Base-by-base conservation (phyloP, 37 sponge, comb jelly and placozoan genomes). In the Hormiphora californensis region DNA sequence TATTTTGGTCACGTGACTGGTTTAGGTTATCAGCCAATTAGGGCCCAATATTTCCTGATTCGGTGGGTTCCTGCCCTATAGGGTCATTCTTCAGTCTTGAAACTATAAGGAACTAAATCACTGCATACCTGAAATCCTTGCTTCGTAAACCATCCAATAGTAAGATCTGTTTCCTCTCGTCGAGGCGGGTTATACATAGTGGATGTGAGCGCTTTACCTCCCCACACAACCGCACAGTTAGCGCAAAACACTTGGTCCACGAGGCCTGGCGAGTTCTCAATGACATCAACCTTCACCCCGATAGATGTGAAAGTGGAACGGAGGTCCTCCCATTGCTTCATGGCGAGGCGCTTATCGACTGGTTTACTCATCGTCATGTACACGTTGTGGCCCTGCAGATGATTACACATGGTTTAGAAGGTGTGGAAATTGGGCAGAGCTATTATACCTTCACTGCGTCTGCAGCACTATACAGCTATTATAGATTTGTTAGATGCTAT, bases 241-340 rank as follows among this genome's bases (percentile, higher is more conserved):
- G 81, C 81, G 43, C 81, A 73, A 51, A 73, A 73, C 34, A 73
- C 81, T 28, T 73, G 81, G 49, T 73, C 81, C 3, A 73, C 81
- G 19, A 36, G 81, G 46, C 49, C 81, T 17, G 44, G 44, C 22
- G 27, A 21, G 81, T 73, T 73, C 81, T 73, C 46, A 4, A 73
- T 73, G 0, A 73, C 81, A 1, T 73, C 46, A 0, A 73, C 81
- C 81, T 73, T 28, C 4, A 33, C 35, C 43, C 81, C 81, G 12
- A 73, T 15, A 73, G 36, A 17, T 28, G 40, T 28, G 46, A 73
- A 73, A 21, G 81, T 73, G 5, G 81, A 17, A 4, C 43, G 40
- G 0, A 73, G 39, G 21, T 36, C 36, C 23, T 40, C 49, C 81
- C 81, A 73, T 31, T 73, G 81, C 25, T 73, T 33, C 81, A 73